A percentile compares a stretch with the other conserved stretches of the same genome.
phyloP scores from a whole-genome alignment of 2,113 vertebrate species.

The Notothenia rossii region DNA sequence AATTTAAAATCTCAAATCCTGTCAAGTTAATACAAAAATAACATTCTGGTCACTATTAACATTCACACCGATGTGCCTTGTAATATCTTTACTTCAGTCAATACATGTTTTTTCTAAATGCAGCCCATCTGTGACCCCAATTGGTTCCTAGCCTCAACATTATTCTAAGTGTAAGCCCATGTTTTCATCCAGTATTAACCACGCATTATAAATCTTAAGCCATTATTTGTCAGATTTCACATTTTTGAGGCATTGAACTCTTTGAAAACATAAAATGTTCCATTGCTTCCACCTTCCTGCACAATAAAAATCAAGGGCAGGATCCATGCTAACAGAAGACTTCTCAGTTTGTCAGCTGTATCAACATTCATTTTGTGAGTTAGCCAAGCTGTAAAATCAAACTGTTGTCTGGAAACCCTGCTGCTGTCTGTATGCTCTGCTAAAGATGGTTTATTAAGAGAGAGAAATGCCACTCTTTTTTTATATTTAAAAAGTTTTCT shows the following conservation, averaged over 20 bases:
- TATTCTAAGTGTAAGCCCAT: neutral
- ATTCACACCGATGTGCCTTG: neutral
- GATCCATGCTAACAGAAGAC: neutral
- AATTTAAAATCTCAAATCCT: constrained; percentile 1
- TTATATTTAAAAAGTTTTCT: neutral
- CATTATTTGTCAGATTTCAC: neutral
- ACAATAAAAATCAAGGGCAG: neutral
- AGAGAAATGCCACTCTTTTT: neutral
- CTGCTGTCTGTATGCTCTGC: constrained; percentile 1
- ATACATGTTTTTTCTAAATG: neutral
- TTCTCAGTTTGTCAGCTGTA: constrained; percentile 8
- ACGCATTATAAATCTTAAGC: neutral
- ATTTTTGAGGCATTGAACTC: neutral
- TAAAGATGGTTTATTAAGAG: neutral
- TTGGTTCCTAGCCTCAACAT: neutral
- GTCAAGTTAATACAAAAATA: neutral
- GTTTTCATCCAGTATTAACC: neutral
- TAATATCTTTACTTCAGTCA: neutral
- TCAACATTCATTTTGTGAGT: constrained; percentile 14
- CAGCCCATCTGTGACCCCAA: neutral
- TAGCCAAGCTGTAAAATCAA: constrained; percentile 10
- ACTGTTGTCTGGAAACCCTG: constrained; percentile 8
- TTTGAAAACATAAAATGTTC: neutral
- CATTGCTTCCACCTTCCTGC: neutral
- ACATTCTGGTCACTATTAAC: neutral